Conservation (phyloP, 2,797 vertebrate genomes). For the Artibeus lituratus region DNA sequence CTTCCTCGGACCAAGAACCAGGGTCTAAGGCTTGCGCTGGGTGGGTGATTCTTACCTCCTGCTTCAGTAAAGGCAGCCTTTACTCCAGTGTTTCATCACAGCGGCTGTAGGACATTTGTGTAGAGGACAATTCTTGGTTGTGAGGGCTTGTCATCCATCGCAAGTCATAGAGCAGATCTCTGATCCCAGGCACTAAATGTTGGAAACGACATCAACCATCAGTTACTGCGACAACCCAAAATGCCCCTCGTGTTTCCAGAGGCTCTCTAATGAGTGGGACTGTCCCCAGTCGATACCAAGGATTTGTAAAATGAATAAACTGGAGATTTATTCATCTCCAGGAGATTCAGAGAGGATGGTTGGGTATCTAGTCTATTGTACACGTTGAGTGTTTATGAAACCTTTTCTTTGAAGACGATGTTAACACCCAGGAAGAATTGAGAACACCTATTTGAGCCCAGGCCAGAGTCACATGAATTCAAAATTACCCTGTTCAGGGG, state of each 20-base stretch:
- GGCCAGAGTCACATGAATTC: background rate
- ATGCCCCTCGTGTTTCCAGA: background rate
- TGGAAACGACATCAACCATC: background rate
- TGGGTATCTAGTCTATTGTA: background rate
- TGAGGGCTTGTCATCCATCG: background rate
- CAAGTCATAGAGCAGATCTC: background rate
- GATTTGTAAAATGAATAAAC: background rate
- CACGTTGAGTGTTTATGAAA: background rate
- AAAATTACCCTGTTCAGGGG: background rate
- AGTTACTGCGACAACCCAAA: background rate
- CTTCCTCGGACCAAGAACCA: background rate
- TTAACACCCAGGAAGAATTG: background rate
- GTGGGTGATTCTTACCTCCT: background rate
- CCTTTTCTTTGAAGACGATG: background rate
- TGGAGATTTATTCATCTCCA: too few species aligned
- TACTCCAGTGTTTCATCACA: background rate
- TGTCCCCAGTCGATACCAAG: background rate
- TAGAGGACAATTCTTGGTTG: background rate
- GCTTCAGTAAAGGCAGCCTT: background rate
- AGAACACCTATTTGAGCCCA: background rate
- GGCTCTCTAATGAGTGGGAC: background rate
- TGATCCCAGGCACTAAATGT: background rate
- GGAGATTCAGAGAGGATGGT: background rate
- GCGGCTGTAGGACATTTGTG: background rate
- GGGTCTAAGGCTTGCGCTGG: background rate